Base-by-base conservation (phyloP, 2,888 invertebrate genomes). In the Lamellibrachia columna region DNA sequence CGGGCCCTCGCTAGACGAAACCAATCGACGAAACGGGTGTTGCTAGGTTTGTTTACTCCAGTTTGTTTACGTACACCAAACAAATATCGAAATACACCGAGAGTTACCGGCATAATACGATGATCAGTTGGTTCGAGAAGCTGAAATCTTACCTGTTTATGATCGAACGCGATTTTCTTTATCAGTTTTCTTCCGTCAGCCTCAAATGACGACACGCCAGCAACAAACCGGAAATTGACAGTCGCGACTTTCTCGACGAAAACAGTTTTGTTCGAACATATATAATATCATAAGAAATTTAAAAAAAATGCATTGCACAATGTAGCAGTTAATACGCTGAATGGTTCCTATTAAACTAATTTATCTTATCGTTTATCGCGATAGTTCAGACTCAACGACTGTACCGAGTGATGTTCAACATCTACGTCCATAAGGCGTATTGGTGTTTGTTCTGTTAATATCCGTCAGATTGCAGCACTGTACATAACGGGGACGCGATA, bases 211-310 rank as follows among this genome's bases (percentile, higher is more conserved):
- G 75, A 75, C 75, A 75, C 75, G 75, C 75, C 60, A 55, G 55
- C 55, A 75, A 75, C 75, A 75, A 75, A 75, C 75, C 75, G 75
- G 75, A 75, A 75, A 75, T 75, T 75, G 75, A 75, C 22, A 75
- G 75, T 22, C 75, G 75, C n/a, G 75, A 75, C 75, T 75, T 75
- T 75, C 75, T 75, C 75, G 22, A 75, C 15, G 75, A 15, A 75
- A 75, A 75, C 75, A n/a, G 75, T 75, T 75, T 75, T 22, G 75
- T 75, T 75, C 75, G 75, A 75, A 75, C 75, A 22, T 75, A n/a
- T 75, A 75, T 75, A 22, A 75, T 75, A 75, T 75, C 75, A 75
- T 75, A 75, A 15, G 3, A 75, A 75, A 75, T 75, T 11, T 22
- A 22, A 75, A 7, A n/a, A 75, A 75, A 75, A 3, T 15, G 75